Conservation (phyloP, 2,888 invertebrate genomes). For the Epinotia nisella region DNA sequence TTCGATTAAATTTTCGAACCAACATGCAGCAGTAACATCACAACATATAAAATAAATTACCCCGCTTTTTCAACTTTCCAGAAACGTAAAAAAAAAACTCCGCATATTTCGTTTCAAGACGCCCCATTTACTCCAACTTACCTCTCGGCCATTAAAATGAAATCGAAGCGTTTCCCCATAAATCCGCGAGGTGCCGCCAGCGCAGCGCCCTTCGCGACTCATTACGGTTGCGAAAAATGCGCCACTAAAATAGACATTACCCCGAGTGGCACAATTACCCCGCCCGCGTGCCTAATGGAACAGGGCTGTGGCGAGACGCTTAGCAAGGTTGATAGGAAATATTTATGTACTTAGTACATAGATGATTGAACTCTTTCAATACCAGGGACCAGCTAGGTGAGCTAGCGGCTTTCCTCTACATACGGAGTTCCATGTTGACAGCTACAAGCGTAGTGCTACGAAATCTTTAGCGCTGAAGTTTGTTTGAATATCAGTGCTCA, state of each 20-base stretch:
- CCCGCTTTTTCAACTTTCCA: slow-evolving; percentile 13
- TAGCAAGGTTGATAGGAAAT: no score
- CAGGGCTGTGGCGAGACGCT: slow-evolving; percentile 32
- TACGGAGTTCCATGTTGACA: no score
- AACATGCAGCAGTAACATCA: not conserved
- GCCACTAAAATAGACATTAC: slow-evolving; percentile 83
- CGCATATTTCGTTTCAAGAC: slow-evolving; percentile 7
- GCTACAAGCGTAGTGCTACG: no score
- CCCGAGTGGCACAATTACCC: slow-evolving; percentile 81
- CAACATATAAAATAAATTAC: slow-evolving; percentile 7
- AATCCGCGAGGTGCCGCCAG: slow-evolving; percentile 50
- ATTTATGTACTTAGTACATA: no score
- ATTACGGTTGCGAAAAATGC: slow-evolving; percentile 78
- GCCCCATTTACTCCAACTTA: slow-evolving; percentile 21
- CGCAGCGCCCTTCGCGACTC: slow-evolving; percentile 76
- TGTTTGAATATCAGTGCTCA: no score
- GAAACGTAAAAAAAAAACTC: slow-evolving; percentile 9
- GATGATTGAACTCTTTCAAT: no score
- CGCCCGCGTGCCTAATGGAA: slow-evolving; percentile 56
- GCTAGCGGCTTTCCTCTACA: no score
- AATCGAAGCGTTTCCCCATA: slow-evolving; percentile 41
- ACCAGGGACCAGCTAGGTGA: no score
- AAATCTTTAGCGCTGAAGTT: no score
- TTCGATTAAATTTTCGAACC: not conserved
- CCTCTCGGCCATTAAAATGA: slow-evolving; percentile 37